Evolutionary conservation across 2,888 invertebrate genomes (phyloP), one percentile per base, ranked within the genome.

Genomic region (Omphaloscelis lunosa): DNA sequence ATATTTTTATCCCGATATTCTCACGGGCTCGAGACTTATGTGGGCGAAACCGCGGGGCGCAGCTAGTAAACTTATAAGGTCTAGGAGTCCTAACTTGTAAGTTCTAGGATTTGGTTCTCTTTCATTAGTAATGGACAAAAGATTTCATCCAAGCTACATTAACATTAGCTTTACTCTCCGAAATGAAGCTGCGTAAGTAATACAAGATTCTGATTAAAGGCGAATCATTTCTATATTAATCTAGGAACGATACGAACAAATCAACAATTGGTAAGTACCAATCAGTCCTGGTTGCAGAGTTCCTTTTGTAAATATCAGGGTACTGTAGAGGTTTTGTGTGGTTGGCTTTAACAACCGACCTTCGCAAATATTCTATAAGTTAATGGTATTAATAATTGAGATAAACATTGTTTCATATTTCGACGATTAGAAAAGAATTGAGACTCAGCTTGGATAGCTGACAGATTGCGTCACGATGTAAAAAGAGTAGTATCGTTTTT

Each of bases 81-180:
- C n/a, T n/a, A n/a, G n/a, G n/a, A n/a, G n/a, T n/a, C n/a, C n/a
- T n/a, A n/a, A n/a, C 34, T 34, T 34, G 2, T n/a, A 11, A n/a
- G 2, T n/a, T 51, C 51, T 56, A n/a, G 6, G n/a, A n/a, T 56
- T 56, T n/a, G 12, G 12, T 12, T 56, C 2, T 56, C 15, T 15
- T 58, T 59, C 65, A 56, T 29, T 67, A 80, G 23, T 34, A 27
- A 59, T 4, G 15, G 23, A 65, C 20, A 62, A 58, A 66, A 67
- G 41, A 34, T 61, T 70, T 11, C 27, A 27, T 17, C 17, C 23
- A 17, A 15, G 9, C n/a, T 70, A 48, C 4, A 53, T 61, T 56
- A 75, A 76, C 76, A 71, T 71, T 77, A 62, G 41, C 65, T 62
- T 48, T 66, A n/a, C n/a, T 63, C 41, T 65, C 41, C 34, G 48